These are phyloP conservation scores for Chiloscyllium plagiosum DNA, from an alignment of 2,113 vertebrate species.

Conservation along the genomic window DNA sequence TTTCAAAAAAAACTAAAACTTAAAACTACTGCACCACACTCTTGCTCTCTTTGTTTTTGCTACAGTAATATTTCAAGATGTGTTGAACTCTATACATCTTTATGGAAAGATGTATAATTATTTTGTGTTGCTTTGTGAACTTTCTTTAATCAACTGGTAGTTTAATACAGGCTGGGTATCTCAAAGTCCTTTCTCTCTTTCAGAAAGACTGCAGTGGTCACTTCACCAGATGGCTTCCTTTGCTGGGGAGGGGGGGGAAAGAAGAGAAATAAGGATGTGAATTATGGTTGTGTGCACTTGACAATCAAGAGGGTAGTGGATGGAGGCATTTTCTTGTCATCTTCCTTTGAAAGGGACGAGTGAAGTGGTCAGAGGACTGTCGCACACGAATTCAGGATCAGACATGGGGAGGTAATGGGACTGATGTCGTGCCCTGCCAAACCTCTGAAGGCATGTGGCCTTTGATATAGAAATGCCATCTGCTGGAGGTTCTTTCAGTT, in stretches of 20 bases:
- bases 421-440: background rate
- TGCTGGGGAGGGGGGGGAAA: background rate
- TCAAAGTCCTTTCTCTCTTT: background rate
- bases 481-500: background rate
- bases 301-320: background rate
- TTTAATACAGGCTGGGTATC: background rate
- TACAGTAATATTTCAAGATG: background rate
- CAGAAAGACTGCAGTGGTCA: background rate
- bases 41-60: too few species aligned
- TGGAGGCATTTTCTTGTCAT: background rate
- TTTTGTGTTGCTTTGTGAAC: background rate
- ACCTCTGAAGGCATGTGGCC: slow-evolving; percentile 8
- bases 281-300: background rate
- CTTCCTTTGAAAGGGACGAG: background rate
- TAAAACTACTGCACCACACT: too few species aligned
- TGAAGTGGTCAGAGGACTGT: background rate
- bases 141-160: background rate
- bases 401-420: background rate
- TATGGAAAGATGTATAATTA: too few species aligned
- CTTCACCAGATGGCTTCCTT: background rate
- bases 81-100: too few species aligned
- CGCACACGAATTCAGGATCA: background rate
- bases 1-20: background rate
- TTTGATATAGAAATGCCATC: background rate
- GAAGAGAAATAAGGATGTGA: too few species aligned